phyloP scores from a whole-genome alignment of 2,888 invertebrate species.

The Tetragnatha montana region DNA sequence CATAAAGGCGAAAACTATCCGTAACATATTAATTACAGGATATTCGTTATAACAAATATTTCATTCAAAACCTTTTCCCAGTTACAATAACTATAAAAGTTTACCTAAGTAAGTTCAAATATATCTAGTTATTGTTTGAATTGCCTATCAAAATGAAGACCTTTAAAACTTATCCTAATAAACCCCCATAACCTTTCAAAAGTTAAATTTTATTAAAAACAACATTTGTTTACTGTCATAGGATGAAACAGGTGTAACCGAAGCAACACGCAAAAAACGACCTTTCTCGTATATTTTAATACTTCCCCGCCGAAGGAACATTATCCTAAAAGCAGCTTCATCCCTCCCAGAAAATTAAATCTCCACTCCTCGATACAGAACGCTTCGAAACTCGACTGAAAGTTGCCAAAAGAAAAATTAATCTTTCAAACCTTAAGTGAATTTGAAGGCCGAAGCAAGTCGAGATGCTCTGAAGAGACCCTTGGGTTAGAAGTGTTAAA shows the following conservation, averaged over 20 bases:
- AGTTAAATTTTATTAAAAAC: too few relatives aligned
- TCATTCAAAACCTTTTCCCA: too few relatives aligned
- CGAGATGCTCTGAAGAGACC: constrained; percentile 24
- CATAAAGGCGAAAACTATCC: too few relatives aligned
- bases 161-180: too few relatives aligned
- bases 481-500: constrained; percentile 47
- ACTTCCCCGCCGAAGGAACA: neutral
- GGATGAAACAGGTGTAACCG: neutral
- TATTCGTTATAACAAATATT: too few relatives aligned
- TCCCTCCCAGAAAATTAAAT: constrained; percentile 42
- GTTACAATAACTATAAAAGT: too few relatives aligned
- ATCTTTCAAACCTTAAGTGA: constrained; percentile 57
- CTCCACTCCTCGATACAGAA: constrained; percentile 1
- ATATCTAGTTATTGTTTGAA: too few relatives aligned
- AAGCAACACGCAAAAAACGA: neutral
- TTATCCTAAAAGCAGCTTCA: constrained; percentile 4
- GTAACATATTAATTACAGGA: too few relatives aligned
- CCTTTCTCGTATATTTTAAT: neutral
- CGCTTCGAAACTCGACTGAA: constrained; percentile 28
- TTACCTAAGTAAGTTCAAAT: too few relatives aligned
- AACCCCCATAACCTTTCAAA: too few relatives aligned
- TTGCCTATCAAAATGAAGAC: too few relatives aligned
- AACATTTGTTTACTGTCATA: too few relatives aligned
- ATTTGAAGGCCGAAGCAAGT: constrained; percentile 27
- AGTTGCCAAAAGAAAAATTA: constrained; percentile 49